A percentile compares a stretch with the other conserved stretches of the same genome.
Evolutionary conservation across 2,888 invertebrate species (phyloP).

Genomic region (Dynastes maya): DNA sequence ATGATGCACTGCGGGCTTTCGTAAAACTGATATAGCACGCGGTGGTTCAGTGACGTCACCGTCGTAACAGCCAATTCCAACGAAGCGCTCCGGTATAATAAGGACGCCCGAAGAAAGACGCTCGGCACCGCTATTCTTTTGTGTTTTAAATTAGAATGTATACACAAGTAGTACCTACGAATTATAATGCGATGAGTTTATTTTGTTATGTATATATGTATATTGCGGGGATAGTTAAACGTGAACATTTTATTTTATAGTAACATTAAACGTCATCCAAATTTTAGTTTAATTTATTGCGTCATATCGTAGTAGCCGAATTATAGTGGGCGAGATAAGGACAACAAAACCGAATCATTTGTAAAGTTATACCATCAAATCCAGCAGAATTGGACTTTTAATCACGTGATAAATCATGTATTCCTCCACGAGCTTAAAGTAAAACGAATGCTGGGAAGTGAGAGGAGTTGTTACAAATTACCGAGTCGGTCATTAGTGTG

Average conservation of each 20-base stretch:
- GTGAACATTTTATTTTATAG: constrained; percentile 4
- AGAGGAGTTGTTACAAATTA: no score
- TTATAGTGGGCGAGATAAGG: no score
- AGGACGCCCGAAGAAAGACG: constrained; percentile 45
- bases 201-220: not conserved
- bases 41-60: constrained; percentile 54
- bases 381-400: no score
- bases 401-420: no score
- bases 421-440: no score
- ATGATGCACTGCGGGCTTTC: constrained; percentile 51
- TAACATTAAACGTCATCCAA: not conserved
- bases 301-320: no score
- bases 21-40: constrained; percentile 52
- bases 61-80: constrained; percentile 47
- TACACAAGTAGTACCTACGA: not conserved
- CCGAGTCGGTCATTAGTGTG: no score
- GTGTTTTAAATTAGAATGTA: constrained; percentile 33
- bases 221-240: constrained; percentile 8
- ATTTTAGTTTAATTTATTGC: no score
- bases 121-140: constrained; percentile 14
- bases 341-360: no score
- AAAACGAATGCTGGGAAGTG: no score
- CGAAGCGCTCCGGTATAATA: constrained; percentile 39
- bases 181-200: not conserved
- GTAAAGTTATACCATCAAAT: no score